A percentile compares a stretch with the other conserved stretches of the same genome.
These are phyloP conservation scores for Drosophila fuyamai DNA, from an alignment of 1,140 invertebrate species.

Conservation along the genomic window DNA sequence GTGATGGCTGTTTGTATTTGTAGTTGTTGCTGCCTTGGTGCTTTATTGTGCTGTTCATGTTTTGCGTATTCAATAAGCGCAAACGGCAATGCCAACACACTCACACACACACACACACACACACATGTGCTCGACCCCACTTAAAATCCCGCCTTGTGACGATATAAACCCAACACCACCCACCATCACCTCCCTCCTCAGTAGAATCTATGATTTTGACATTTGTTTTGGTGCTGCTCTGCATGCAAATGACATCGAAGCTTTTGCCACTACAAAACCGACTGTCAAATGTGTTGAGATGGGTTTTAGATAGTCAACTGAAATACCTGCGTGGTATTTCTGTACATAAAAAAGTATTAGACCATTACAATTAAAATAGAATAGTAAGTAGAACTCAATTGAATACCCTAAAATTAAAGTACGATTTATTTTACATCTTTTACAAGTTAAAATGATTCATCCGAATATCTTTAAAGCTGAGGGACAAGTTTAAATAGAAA, in stretches of 20 bases:
- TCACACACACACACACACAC: slow-evolving; percentile 15
- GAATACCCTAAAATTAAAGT: no score
- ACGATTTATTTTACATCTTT: no score
- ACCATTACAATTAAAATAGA: neutral
- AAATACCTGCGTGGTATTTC: neutral
- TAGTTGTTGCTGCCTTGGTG: slow-evolving; percentile 34
- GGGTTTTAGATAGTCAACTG: slow-evolving; percentile 1
- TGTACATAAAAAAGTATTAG: neutral
- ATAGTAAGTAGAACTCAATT: neutral
- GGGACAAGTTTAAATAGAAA: no score
- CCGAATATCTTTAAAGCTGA: no score
- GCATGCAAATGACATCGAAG: slow-evolving; percentile 74
- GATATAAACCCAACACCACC: neutral
- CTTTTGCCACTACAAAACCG: slow-evolving; percentile 54
- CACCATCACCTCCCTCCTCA: neutral
- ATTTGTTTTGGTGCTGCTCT: slow-evolving; percentile 71
- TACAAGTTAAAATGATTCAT: no score
- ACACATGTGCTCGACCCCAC: slow-evolving; percentile 12
- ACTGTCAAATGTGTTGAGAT: slow-evolving; percentile 33
- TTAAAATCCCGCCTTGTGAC: slow-evolving; percentile 15
- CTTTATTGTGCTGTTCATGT: slow-evolving; percentile 73
- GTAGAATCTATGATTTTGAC: slow-evolving; percentile 78
- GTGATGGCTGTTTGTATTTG: slow-evolving; percentile 8
- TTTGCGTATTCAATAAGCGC: slow-evolving; percentile 80
- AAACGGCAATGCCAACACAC: slow-evolving; percentile 30